phyloP scores from a whole-genome alignment of 2,888 invertebrate genomes.

The Ennomos quercinarius region DNA sequence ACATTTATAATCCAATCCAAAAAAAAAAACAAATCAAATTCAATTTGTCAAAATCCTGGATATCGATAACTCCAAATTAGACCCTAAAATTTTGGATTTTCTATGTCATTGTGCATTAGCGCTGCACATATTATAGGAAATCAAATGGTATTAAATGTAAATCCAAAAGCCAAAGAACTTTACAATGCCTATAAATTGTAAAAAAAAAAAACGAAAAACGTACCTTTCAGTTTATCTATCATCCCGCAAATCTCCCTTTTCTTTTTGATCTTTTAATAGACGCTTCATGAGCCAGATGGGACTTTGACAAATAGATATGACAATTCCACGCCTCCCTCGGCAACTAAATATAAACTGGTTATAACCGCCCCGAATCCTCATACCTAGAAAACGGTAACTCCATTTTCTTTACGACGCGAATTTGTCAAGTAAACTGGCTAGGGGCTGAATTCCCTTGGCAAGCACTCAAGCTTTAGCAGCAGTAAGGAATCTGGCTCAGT shows the following conservation, averaged over 20 bases:
- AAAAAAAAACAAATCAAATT: too few species aligned
- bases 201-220: too few species aligned
- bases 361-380: constrained; percentile 15
- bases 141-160: too few species aligned
- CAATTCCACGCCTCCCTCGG: constrained; percentile 8
- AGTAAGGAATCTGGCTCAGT: constrained; percentile 15
- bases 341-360: constrained; percentile 25
- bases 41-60: too few species aligned
- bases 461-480: background rate
- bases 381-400: constrained; percentile 26
- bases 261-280: constrained; percentile 4
- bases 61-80: too few species aligned
- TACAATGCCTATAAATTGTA: too few species aligned
- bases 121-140: too few species aligned
- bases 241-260: background rate
- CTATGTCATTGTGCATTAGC: too few species aligned
- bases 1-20: too few species aligned
- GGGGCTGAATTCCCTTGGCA: background rate
- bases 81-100: too few species aligned
- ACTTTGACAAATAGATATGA: constrained; percentile 19
- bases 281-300: constrained; percentile 14
- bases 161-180: too few species aligned
- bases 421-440: constrained; percentile 30
- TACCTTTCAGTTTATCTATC: background rate
- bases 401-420: constrained; percentile 30